phyloP scores from a whole-genome alignment of 2,113 vertebrate genomes.

The Dipodomys spectabilis region DNA sequence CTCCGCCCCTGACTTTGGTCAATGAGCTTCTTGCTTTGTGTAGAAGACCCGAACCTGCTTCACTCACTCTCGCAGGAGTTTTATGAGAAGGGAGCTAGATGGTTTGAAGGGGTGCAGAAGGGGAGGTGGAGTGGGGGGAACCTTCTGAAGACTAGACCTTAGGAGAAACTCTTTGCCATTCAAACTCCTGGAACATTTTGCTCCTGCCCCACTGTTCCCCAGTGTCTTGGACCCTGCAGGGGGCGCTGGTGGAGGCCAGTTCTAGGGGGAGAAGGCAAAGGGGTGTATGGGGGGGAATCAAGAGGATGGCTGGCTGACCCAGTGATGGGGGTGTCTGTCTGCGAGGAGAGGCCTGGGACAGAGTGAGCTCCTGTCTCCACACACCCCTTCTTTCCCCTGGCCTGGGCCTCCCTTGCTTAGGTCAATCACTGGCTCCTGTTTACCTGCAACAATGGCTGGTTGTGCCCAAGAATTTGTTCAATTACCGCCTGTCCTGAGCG shows the following conservation, averaged over 20 bases:
- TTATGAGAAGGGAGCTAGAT: conserved; percentile 76
- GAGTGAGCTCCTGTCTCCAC: conserved; percentile 44
- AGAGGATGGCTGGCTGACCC: conserved; percentile 23
- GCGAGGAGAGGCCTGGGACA: conserved; percentile 56
- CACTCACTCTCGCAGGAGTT: conserved; percentile 62
- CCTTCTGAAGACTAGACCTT: not conserved
- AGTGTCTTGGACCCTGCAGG: conserved; percentile 71
- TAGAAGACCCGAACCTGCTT: conserved; percentile 51
- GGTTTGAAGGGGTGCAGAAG: not conserved
- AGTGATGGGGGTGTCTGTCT: conserved; percentile 57
- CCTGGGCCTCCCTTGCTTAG: conserved; percentile 72
- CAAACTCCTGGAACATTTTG: conserved; percentile 71
- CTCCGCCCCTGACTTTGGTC: conserved; percentile 50
- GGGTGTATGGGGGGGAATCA: conserved; percentile 5
- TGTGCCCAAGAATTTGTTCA: conserved; percentile 88
- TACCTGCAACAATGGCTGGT: conserved; percentile 87
- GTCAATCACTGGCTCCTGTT: conserved; percentile 77
- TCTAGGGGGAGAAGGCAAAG: conserved; percentile 36
- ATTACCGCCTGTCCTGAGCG: conserved; percentile 84
- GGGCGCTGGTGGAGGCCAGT: conserved; percentile 80
- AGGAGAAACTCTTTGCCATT: conserved; percentile 49
- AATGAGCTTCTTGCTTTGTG: conserved; percentile 72
- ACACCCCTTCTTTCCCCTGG: conserved; percentile 50
- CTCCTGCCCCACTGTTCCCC: conserved; percentile 43
- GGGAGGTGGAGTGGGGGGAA: no score